phyloP scores from a whole-genome alignment of 2,797 vertebrate genomes.

The Pantherophis alleghaniensis region DNA sequence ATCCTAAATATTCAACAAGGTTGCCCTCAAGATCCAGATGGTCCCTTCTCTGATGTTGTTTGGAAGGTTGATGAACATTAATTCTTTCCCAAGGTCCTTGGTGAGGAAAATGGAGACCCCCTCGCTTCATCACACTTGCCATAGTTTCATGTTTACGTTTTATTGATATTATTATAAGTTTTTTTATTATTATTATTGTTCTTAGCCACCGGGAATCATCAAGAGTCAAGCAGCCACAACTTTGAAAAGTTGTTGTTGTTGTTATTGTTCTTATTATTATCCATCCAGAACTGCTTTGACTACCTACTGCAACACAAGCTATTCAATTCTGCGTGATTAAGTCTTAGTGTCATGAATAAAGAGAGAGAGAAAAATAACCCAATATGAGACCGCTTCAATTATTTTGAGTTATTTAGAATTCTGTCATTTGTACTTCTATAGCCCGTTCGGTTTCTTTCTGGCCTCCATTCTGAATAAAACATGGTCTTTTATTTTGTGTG shows the following conservation, averaged over 20 bases:
- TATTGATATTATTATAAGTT: neutral
- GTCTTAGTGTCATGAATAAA: neutral
- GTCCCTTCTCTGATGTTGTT: neutral
- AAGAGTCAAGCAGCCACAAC: neutral
- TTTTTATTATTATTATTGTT: neutral
- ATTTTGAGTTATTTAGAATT: neutral
- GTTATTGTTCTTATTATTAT: neutral
- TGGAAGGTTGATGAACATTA: neutral
- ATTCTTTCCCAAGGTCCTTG: neutral
- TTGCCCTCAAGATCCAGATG: neutral
- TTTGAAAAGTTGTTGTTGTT: neutral
- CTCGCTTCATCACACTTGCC: neutral
- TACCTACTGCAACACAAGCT: neutral
- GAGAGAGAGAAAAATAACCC: neutral
- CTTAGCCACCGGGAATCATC: neutral
- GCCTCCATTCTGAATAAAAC: neutral
- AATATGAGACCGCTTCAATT: neutral
- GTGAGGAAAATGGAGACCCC: neutral
- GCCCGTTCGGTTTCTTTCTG: neutral
- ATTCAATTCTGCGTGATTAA: neutral
- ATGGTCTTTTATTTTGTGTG: neutral
- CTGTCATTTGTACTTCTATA: neutral
- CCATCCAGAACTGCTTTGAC: neutral
- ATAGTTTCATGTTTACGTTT: neutral
- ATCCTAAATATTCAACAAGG: neutral